Base-by-base conservation (phyloP, 2,113 vertebrate species). In the Zosterops lateralis region DNA sequence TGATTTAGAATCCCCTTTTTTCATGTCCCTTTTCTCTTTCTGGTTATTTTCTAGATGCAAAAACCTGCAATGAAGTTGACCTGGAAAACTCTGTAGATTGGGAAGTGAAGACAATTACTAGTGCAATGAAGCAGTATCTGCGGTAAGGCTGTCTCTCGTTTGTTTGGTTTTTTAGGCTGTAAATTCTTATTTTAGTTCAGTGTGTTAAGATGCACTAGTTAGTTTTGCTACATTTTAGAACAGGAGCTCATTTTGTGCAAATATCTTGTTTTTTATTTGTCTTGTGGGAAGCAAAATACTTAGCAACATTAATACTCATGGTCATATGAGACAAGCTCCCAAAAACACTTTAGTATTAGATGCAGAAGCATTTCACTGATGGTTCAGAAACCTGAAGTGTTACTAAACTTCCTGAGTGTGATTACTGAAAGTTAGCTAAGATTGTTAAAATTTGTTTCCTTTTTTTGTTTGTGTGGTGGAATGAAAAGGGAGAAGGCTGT, bases 71-170 rank as follows among this genome's bases (percentile, higher is more conserved):
- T 77, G 99, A 99, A 47, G 91, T 99, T 93, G 99, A 99, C 92
- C 96, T 99, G 96, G 98, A 98, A 79, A 95, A 97, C 81, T 98
- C 98, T 16, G 92, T 97, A 20, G 99, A 99, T 28, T 99, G 99
- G 99, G 99, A 99, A 71, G 97, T 99, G 54, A 99, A 99, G 97
- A 99, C 99, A 8, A 98, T 99, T 95, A 99, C 99, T 4, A 99
- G 99, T 91, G 98, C 99, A 90, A 96, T 99, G 92, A 99, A 99
- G 84, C 99, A 99, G 20, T 99, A 99, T 96, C 96, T 99, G 84
- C 98, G 99, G 99, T 99, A 95, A 97, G 98, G 20, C 58, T 68
- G 10, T 38, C 34, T 45, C 36, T 82, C 16, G 6, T 36, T 84
- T 8, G 7, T 25, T 45, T 45, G 14, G 14, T 26, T 62, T 67